Evolutionary conservation across 2,888 invertebrate genomes (phyloP), one percentile per base, ranked within the genome.

Genomic region (Clitarchus hookeri): DNA sequence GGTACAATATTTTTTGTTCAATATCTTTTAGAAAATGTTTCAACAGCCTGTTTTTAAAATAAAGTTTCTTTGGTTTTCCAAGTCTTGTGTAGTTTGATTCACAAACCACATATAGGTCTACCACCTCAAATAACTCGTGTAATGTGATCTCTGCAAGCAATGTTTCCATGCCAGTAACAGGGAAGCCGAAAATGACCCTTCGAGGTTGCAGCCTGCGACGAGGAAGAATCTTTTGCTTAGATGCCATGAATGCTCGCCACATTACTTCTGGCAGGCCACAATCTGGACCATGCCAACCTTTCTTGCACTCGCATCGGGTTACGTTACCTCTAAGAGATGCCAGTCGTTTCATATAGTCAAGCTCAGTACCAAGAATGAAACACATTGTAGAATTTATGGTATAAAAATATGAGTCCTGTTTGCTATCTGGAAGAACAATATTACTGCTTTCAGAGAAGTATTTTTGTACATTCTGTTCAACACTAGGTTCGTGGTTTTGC

Each of bases 191-290:
- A 85, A 94, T 92, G 19, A 95, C 91, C 86, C 94, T 92, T 85
- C 94, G 91, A 80, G 92, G 91, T 86, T 90, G 91, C 84, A 91
- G 91, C 65, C 93, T 91, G 77, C 92, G 92, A 87, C 91, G 92
- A 79, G 93, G 90, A 85, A 90, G 90, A 36, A 92, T 89, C 79
- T 92, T 91, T 89, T 92, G 93, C 87, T 93, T 92, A 25, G 93
- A 92, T 27, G 94, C 93, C 91, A 95, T 92, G 87, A 95, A 92
- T 0, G 94, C 94, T 82, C 95, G 92, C 94, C 95, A 95, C 23
- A 94, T 93, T 16, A 95, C 93, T 90, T 95, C 95, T 6, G 95
- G 94, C 89, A 94, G 94, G 0, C 94, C 94, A 89, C 95, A 95
- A 89, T 95, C 94, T 13, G 91, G 91, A 2, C 95, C 94, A 90